Conservation (phyloP, 1,140 invertebrate genomes). For the Lepidotrigona ventralis region DNA sequence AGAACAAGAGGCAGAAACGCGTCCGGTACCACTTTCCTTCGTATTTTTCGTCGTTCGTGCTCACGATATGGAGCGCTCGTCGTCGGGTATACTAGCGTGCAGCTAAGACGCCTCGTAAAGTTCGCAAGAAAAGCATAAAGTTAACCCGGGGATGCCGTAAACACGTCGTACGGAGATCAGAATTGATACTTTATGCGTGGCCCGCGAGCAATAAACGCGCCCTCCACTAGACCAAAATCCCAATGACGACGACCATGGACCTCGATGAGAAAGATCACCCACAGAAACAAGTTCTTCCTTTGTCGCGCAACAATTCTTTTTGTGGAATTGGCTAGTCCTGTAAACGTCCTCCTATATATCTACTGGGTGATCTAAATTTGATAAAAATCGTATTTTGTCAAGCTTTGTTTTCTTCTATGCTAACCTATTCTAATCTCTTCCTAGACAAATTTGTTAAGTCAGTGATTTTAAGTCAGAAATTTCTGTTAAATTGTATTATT, state of each 20-base stretch:
- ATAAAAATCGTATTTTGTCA: neutral
- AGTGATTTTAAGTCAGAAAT: neutral
- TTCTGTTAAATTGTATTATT: neutral
- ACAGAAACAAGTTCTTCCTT: neutral
- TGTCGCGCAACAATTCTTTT: neutral
- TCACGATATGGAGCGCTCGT: constrained; percentile 29
- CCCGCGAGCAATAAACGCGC: constrained; percentile 54
- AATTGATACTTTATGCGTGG: constrained; percentile 63
- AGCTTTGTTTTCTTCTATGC: no score
- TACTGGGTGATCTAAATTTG: neutral
- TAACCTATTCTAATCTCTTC: neutral
- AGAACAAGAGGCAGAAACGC: neutral
- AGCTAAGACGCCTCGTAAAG: constrained; percentile 53
- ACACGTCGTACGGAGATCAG: constrained; percentile 59
- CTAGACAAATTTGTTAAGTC: neutral
- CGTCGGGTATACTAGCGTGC: constrained; percentile 6
- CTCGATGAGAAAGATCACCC: constrained; percentile 33
- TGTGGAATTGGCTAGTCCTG: neutral
- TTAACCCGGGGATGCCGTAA: constrained; percentile 54
- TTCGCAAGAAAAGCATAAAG: constrained; percentile 60
- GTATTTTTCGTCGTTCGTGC: constrained; percentile 1
- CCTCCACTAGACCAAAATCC: constrained; percentile 48
- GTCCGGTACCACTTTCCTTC: neutral
- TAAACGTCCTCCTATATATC: neutral
- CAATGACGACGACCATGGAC: neutral